A percentile compares a stretch with the other conserved stretches of the same genome.
These are phyloP conservation scores for Campylomormyrus tamandua DNA, from an alignment of 2,113 vertebrate species.

Conservation along the genomic window DNA sequence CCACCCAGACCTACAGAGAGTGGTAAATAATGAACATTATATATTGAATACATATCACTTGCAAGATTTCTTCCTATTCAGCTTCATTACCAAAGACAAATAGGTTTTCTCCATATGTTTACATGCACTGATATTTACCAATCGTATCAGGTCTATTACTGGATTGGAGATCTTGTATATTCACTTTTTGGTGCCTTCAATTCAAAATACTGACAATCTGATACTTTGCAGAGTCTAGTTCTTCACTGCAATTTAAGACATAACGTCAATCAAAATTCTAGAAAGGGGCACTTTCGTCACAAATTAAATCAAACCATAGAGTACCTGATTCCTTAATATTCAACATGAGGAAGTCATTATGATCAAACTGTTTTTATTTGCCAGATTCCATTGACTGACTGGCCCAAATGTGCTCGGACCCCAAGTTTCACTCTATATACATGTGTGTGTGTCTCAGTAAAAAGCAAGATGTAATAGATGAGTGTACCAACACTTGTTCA, in stretches of 20 bases:
- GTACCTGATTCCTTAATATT: not conserved
- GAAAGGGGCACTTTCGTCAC: not conserved
- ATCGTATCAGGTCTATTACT: not conserved
- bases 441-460: not conserved
- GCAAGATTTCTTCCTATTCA: not conserved
- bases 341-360: not conserved
- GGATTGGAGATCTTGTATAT: not conserved
- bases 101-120: not conserved
- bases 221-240: not conserved
- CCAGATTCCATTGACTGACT: not conserved
- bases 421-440: not conserved
- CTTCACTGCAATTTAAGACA: not conserved
- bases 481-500: not conserved
- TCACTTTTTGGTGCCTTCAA: not conserved
- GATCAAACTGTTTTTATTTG: not conserved
- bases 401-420: not conserved
- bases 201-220: not conserved
- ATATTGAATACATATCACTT: not conserved
- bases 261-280: not conserved
- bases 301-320: not conserved
- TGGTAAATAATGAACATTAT: not conserved
- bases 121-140: not conserved
- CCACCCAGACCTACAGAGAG: constrained; percentile 56
- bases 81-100: not conserved
- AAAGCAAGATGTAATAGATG: not conserved